Conservation (phyloP, 2,888 invertebrate genomes). For the Junonia oenone region DNA sequence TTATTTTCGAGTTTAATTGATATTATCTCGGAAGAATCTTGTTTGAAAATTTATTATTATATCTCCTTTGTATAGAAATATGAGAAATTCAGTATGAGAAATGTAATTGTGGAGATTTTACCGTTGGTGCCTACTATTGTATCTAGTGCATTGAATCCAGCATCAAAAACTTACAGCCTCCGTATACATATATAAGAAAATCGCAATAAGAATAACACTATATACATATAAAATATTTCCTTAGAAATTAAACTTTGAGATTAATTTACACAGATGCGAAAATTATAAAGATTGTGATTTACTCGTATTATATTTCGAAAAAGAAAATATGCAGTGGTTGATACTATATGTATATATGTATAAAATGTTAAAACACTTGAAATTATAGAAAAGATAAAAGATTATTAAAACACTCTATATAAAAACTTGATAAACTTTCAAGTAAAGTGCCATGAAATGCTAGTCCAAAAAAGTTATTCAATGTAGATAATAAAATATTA, state of each 20-base stretch:
- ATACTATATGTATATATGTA: no score
- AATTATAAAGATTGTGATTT: no score
- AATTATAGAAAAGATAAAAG: no score
- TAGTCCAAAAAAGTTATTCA: background rate
- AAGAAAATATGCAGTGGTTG: no score
- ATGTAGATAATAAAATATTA: background rate
- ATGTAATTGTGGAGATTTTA: constrained; percentile 3
- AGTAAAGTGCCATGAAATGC: background rate
- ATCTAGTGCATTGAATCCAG: background rate
- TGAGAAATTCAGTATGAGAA: constrained; percentile 11
- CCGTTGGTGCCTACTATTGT: background rate
- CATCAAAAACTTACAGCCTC: background rate
- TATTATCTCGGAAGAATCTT: background rate
- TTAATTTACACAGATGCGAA: no score
- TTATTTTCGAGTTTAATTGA: background rate
- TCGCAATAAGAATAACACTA: background rate
- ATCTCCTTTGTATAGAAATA: constrained; percentile 4
- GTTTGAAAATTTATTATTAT: background rate
- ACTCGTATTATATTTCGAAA: no score
- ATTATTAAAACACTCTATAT: no score
- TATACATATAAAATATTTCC: background rate
- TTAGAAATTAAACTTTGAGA: background rate
- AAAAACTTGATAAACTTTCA: no score
- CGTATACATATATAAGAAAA: background rate
- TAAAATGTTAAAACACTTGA: no score